phyloP scores from a whole-genome alignment of 2,113 vertebrate genomes.

The Nipponia nippon region DNA sequence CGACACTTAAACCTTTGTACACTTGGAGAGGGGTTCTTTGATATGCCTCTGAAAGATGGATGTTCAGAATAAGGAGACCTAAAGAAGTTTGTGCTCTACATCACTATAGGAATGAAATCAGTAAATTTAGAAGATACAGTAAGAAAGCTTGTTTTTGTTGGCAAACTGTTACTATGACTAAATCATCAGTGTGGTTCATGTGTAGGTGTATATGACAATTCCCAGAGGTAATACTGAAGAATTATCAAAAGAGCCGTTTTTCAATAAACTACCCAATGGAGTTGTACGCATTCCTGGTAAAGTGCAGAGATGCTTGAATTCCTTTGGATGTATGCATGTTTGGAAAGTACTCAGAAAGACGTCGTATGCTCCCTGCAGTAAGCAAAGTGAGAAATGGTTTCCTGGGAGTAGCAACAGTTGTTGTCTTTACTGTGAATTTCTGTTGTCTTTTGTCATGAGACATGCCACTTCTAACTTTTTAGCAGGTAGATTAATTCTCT shows the following conservation, averaged over 20 bases:
- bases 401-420: neutral
- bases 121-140: neutral
- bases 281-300: neutral
- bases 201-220: slow-evolving; percentile 18
- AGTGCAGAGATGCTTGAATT: neutral
- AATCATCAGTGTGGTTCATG: neutral
- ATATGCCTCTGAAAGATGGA: neutral
- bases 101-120: neutral
- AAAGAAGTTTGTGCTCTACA: neutral
- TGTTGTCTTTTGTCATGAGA: neutral
- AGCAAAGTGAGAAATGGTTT: neutral
- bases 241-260: neutral
- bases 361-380: neutral
- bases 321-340: neutral
- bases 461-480: neutral
- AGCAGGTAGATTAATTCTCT: neutral
- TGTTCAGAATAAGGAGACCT: neutral
- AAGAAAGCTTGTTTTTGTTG: neutral
- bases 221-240: neutral
- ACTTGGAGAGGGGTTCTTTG: neutral
- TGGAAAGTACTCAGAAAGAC: neutral
- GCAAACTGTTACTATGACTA: neutral
- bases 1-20: neutral
- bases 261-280: neutral
- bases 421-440: neutral